Percentiles rank a stretch among this genome's conserved stretches.
phyloP scores from a whole-genome alignment of 2,113 vertebrate genomes.

The Todiramphus chloris region DNA sequence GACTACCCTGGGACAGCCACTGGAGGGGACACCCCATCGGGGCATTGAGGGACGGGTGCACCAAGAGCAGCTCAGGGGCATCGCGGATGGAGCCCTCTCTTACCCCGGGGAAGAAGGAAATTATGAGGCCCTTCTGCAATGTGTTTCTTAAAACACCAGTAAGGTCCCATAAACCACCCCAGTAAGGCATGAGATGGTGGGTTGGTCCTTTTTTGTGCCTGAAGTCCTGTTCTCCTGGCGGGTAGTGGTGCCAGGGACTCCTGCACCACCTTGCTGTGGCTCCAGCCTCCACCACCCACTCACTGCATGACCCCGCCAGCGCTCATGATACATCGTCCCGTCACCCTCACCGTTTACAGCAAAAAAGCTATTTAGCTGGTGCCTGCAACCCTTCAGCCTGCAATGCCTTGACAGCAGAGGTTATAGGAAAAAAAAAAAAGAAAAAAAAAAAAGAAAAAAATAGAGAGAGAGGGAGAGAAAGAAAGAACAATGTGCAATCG shows the following conservation, averaged over 20 bases:
- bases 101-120: background rate
- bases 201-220: accelerated
- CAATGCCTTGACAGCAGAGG: constrained; percentile 84
- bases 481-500: constrained; percentile 87
- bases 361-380: constrained; percentile 81
- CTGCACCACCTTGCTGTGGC: background rate
- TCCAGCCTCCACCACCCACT: constrained; percentile 40
- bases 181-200: accelerated
- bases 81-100: accelerated
- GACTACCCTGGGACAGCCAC: background rate
- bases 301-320: constrained; percentile 36
- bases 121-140: accelerated
- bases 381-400: constrained; percentile 81
- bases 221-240: accelerated
- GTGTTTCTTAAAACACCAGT: background rate
- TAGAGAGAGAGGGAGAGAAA: constrained; percentile 4
- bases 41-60: accelerated
- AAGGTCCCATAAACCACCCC: background rate
- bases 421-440: constrained; percentile 42
- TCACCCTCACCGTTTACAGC: constrained; percentile 74
- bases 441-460: background rate
- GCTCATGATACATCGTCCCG: constrained; percentile 72
- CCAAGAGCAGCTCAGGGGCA: background rate
- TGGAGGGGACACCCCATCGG: background rate
- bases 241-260: background rate